phyloP scores from a whole-genome alignment of 2,797 vertebrate genomes.

The Helarctos malayanus region DNA sequence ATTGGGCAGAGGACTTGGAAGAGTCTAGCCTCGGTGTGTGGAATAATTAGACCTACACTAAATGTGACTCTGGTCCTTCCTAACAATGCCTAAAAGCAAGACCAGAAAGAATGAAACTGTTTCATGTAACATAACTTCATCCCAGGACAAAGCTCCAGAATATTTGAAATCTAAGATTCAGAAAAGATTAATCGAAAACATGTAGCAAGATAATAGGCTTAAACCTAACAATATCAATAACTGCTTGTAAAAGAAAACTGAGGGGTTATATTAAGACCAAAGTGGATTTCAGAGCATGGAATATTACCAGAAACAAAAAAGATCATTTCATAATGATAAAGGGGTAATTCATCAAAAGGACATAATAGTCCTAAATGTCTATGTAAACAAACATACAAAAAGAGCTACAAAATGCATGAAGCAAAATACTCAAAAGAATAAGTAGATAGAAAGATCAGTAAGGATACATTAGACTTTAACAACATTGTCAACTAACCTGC shows the following conservation, averaged over 20 bases:
- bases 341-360: background rate
- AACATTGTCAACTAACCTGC: background rate
- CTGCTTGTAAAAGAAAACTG: background rate
- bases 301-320: background rate
- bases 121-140: background rate
- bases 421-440: background rate
- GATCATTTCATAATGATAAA: slow-evolving; percentile 13
- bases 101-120: background rate
- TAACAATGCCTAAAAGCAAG: background rate
- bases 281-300: background rate
- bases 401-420: background rate
- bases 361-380: background rate
- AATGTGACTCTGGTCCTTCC: background rate
- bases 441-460: background rate
- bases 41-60: background rate
- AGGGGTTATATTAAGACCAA: background rate
- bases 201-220: background rate
- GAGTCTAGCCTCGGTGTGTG: background rate
- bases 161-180: background rate
- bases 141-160: background rate
- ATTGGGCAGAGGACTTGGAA: background rate
- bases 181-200: background rate
- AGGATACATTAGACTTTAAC: background rate
- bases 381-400: background rate
- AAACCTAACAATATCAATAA: background rate